These are phyloP conservation scores for Portunus trituberculatus DNA, from an alignment of 1,140 invertebrate genomes.

Conservation along the genomic window DNA sequence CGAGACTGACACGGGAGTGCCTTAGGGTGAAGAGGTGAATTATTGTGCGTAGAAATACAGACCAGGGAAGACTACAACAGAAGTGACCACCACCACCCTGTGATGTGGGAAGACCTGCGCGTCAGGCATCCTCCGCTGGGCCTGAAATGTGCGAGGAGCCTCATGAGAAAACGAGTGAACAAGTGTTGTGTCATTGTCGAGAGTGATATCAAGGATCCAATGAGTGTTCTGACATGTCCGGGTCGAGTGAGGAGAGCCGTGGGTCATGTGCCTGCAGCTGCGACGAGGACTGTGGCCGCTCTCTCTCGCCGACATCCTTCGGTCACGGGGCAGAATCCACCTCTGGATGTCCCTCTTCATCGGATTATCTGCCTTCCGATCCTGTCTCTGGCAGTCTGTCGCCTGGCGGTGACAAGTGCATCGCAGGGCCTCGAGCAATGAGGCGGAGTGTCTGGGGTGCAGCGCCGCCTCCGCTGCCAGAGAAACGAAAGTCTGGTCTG, in stretches of 20 bases:
- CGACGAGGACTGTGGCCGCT: conserved; percentile 45
- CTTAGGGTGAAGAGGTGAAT: neutral
- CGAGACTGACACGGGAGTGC: neutral
- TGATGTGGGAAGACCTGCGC: neutral
- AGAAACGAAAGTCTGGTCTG: conserved; percentile 39
- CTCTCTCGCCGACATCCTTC: conserved; percentile 55
- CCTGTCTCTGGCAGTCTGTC: conserved; percentile 44
- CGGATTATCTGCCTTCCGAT: conserved; percentile 61
- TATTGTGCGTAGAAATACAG: too few relatives aligned
- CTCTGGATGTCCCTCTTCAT: conserved; percentile 61
- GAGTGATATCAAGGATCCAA: neutral
- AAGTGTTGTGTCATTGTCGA: neutral
- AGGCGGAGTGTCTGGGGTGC: neutral
- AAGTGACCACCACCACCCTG: neutral
- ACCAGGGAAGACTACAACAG: too few relatives aligned
- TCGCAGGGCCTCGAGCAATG: neutral
- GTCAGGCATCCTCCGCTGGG: neutral
- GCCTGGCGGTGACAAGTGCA: conserved; percentile 36
- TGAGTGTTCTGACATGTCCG: conserved; percentile 47
- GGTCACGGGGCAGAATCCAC: conserved; percentile 44
- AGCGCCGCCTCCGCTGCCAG: conserved; percentile 35
- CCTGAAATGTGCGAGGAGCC: neutral
- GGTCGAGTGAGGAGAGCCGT: conserved; percentile 57
- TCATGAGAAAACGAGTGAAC: neutral
- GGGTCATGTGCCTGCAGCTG: conserved; percentile 64